Conservation (phyloP, 2,797 vertebrate genomes). For the Crypturellus tataupa region DNA sequence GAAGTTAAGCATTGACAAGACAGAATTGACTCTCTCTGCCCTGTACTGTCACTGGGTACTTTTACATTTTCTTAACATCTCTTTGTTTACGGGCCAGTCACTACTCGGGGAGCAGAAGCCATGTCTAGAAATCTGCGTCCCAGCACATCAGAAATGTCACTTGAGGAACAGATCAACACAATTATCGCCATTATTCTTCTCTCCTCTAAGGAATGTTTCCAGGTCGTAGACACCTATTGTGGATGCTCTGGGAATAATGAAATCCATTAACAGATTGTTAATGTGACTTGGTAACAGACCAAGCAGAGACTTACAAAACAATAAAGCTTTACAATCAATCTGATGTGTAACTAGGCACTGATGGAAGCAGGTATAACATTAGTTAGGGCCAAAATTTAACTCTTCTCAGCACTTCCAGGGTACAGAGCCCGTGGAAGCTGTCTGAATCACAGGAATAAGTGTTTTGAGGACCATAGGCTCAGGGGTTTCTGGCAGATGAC, state of each 20-base stretch:
- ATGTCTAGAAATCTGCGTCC: neutral
- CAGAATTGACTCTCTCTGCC: neutral
- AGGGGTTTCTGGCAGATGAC: neutral
- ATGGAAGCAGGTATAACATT: conserved; percentile 34
- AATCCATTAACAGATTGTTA: conserved; percentile 78
- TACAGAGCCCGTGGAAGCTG: neutral
- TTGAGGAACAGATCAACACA: conserved; percentile 46
- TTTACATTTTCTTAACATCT: neutral
- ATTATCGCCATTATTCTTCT: conserved; percentile 39
- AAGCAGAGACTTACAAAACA: conserved; percentile 73
- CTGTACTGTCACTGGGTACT: rapidly evolving
- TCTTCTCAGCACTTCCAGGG: neutral
- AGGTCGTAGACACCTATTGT: conserved; percentile 70
- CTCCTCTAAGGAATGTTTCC: conserved; percentile 66
- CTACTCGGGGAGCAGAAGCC: conserved; percentile 2
- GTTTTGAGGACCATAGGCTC: neutral
- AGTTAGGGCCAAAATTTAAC: conserved; percentile 18
- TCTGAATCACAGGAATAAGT: neutral
- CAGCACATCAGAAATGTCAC: conserved; percentile 50
- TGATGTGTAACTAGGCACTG: conserved; percentile 65
- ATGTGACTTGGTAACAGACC: conserved; percentile 74
- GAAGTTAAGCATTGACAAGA: neutral
- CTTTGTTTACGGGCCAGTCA: neutral
- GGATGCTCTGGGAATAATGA: conserved; percentile 73
- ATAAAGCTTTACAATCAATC: conserved; percentile 76